Evolutionary conservation across 2,113 vertebrate genomes (phyloP).

Genomic region (Andinoacara biseriatus): DNA sequence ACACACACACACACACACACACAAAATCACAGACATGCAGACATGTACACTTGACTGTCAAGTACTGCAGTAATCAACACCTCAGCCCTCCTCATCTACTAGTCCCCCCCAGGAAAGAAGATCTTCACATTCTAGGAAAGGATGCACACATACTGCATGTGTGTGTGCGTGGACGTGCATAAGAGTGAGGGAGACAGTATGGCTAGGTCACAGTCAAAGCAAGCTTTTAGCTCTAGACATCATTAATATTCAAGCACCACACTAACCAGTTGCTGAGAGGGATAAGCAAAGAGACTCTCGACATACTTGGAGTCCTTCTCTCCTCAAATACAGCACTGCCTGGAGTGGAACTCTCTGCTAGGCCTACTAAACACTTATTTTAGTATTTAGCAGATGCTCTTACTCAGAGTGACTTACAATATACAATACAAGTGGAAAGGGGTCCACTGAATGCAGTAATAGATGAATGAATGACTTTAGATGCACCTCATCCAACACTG

Average conservation of each 20-base stretch:
- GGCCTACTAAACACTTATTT: conserved; percentile 41
- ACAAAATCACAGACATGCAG: conserved; percentile 2
- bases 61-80: conserved; percentile 80
- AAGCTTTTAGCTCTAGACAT: conserved; percentile 50
- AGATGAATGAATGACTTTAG: not conserved
- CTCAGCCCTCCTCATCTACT: conserved; percentile 64
- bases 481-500: not conserved
- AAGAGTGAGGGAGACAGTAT: not conserved
- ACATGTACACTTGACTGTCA: conserved; percentile 55
- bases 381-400: conserved; percentile 38
- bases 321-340: conserved; percentile 35
- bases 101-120: conserved; percentile 57
- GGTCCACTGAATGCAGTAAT: not conserved
- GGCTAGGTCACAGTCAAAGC: conserved; percentile 47
- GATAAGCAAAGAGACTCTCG: conserved; percentile 62
- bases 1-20: not conserved
- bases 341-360: conserved; percentile 41
- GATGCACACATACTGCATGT: conserved; percentile 6
- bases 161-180: conserved; percentile 17
- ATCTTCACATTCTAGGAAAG: conserved; percentile 53
- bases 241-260: conserved; percentile 63
- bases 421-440: not conserved
- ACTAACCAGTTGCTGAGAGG: conserved; percentile 56
- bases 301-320: conserved; percentile 39
- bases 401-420: conserved; percentile 26